Percentiles rank a stretch among this genome's conserved stretches.
Evolutionary conservation across 2,888 invertebrate species (phyloP).

Genomic region (Diarsia dahlii): DNA sequence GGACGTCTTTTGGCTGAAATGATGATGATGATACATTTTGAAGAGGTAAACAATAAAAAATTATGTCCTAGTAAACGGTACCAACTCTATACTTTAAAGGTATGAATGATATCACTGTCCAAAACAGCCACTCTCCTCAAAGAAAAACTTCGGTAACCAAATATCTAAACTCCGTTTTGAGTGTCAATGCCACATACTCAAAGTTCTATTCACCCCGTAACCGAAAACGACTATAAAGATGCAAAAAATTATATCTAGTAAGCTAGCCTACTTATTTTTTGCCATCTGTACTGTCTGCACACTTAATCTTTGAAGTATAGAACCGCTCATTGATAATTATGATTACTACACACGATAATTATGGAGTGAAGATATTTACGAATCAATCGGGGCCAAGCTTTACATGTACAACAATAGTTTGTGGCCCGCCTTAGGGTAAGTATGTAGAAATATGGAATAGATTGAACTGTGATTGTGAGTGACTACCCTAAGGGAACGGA

Average conservation of each 20-base stretch:
- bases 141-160: conserved; percentile 38
- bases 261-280: conserved; percentile 48
- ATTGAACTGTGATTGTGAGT: conserved; percentile 39
- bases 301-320: conserved; percentile 57
- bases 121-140: not conserved
- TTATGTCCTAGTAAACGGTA: too few species aligned
- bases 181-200: conserved; percentile 44
- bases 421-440: conserved; percentile 52
- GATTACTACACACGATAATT: conserved; percentile 65
- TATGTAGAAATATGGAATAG: conserved; percentile 35
- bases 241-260: conserved; percentile 27
- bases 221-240: conserved; percentile 21
- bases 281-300: conserved; percentile 29
- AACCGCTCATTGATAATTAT: conserved; percentile 59
- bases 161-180: conserved; percentile 43
- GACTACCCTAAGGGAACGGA: conserved; percentile 54
- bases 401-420: conserved; percentile 57
- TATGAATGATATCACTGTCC: conserved; percentile 6
- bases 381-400: conserved; percentile 61
- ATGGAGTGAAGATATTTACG: conserved; percentile 53
- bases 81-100: not conserved
- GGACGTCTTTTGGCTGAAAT: too few species aligned
- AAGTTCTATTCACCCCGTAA: conserved; percentile 53
- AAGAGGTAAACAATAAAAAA: too few species aligned
- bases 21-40: too few species aligned